Evolutionary conservation across 1,140 invertebrate species (phyloP).

Genomic region (Dreissena polymorpha): DNA sequence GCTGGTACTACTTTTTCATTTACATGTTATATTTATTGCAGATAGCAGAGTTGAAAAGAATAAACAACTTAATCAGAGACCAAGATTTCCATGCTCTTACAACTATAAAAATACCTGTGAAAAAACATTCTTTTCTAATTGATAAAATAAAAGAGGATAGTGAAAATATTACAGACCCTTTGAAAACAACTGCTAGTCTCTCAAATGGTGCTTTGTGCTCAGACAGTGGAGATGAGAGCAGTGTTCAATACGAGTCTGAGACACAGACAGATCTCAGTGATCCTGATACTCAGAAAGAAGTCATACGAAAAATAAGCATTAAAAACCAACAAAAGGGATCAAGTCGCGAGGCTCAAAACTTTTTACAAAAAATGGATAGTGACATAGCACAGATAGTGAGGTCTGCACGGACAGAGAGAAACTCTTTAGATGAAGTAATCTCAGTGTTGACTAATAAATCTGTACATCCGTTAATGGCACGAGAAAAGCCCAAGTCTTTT

Average conservation of each 20-base stretch:
- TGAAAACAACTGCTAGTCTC: conserved; percentile 28
- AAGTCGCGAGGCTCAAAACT: conserved; percentile 66
- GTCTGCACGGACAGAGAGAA: conserved; percentile 55
- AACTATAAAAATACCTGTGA: conserved; percentile 70
- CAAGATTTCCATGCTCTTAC: conserved; percentile 74
- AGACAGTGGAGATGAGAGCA: conserved; percentile 37
- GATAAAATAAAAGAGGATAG: conserved; percentile 60
- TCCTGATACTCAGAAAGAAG: conserved; percentile 63
- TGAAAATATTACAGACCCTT: conserved; percentile 7
- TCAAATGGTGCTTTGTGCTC: conserved; percentile 30
- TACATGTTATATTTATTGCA: conserved; percentile 54
- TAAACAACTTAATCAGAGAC: conserved; percentile 74
- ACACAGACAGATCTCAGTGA: conserved; percentile 67
- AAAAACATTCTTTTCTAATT: conserved; percentile 65
- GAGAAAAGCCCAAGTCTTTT: background rate
- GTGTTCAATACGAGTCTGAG: conserved; percentile 50
- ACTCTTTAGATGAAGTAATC: conserved; percentile 71
- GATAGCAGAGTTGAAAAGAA: conserved; percentile 73
- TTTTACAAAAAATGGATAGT: conserved; percentile 71
- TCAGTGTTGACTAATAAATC: conserved; percentile 68
- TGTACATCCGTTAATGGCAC: conserved; percentile 63
- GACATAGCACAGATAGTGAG: conserved; percentile 68
- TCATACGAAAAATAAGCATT: conserved; percentile 72
- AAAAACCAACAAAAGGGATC: conserved; percentile 60
- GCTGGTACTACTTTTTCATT: background rate